Evolutionary conservation across 2,113 vertebrate species (phyloP), one percentile per base, ranked within the genome.

Genomic region (Halichoerus grypus): DNA sequence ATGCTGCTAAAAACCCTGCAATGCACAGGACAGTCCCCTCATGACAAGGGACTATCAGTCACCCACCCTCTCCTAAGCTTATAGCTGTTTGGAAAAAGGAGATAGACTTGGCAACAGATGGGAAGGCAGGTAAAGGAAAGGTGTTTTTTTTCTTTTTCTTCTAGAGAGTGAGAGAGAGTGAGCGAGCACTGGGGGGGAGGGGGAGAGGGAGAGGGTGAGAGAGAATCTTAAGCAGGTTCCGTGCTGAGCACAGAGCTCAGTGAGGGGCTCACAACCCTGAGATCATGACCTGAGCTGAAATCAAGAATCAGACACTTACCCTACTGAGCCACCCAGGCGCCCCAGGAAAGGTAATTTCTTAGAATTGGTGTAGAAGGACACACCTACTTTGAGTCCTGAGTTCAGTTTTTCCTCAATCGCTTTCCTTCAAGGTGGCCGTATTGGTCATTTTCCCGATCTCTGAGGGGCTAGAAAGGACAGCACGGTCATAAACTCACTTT

Each of bases 391-490:
- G 85, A 81, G 31, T 85, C 49, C 16, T 67, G 63, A 65, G 53
- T 46, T 99, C 97, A 99, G 12, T 89, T 98, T 83, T 95, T 98
- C 61, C 94, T 98, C 36, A 96, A 28, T 0, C 97, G 98, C 94
- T 97, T 8, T 39, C 96, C 95, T 19, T 96, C 96, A 46, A 99
- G 97, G 13, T 95, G 98, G 95, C 98, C 99, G 96, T 99, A 99
- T 21, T 98, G 98, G 1, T 90, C 98, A 1, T 98, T 95, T 3
- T 98, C 98, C 46, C 99, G 97, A 21, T 98, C 98, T 0, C 97
- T 98, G 0, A 99, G 99, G 22, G 98, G 98, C 99, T 99, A 26
- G 63, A 91, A 72, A 55, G 31, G n/a, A 97, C 14, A 91, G n/a
- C 8, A 91, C 3, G n/a, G 24, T 61, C n/a, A 82, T 74, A 65